Evolutionary conservation across 2,888 invertebrate genomes (phyloP), one percentile per base, ranked within the genome.

Genomic region (Herminia tarsipennalis): DNA sequence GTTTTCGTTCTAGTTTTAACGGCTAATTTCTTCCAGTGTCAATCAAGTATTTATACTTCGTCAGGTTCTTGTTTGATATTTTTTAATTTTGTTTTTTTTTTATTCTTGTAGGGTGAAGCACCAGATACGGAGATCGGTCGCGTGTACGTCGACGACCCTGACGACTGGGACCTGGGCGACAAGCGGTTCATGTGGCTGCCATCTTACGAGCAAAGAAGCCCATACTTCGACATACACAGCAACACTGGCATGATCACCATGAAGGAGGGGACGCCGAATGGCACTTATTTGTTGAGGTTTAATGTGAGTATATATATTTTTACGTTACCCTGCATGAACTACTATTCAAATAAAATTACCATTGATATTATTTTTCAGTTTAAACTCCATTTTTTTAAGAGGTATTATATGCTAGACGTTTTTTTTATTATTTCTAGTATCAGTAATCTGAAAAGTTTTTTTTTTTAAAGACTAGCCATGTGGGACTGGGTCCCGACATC

Each of bases 111-210:
- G 93, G 97, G 97, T 50, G 94, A 95, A 64, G 94, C 95, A 0
- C 96, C 95, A 0, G 94, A 95, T 55, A 95, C 95, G 0, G 94
- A 95, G 59, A 97, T 99, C 45, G 99, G 99, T 0, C 93, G 97
- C 0, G 97, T 98, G 0, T 99, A 96, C 86, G 99, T 99, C 0
- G 94, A 96, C 28, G 99, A 99, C 85, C 94, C 94, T 0, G 99
- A 99, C 75, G 99, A 99, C 78, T 99, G 99, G 99, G 99, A 99
- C 83, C 86, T 98, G 34, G 94, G 94, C 0, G 98, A 99, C 83
- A 99, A 99, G 86, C 86, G 93, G 8, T 99, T 98, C 78, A 92
- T 92, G 52, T 97, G 96, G 95, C 86, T 92, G 1, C 88, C 92
- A 0, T 86, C 89, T 0, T 83, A 83, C 37, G 85, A 89, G 21